Base-by-base conservation (phyloP, 2,113 vertebrate species). In the Cnemophilus loriae region DNA sequence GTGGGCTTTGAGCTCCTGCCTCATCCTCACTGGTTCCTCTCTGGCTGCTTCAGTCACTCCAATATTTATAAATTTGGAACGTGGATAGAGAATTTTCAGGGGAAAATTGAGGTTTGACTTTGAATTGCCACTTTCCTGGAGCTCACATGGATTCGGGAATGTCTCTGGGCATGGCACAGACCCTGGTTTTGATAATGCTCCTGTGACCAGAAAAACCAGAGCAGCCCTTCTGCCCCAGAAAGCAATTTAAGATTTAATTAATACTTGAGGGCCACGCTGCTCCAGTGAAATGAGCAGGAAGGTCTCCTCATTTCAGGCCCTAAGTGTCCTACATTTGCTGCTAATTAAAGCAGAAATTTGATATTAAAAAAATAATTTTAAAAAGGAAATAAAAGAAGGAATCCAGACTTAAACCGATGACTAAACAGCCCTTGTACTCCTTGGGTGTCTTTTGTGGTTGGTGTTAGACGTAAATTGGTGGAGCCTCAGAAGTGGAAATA, bases 171-270 rank as follows among this genome's bases (percentile, higher is more conserved):
- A 46, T 2, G 59, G n/a, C 68, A 27, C 39, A 19, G 30, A 39
- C 32, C 12, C 79, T 63, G 39, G n/a, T 78, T 57, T 41, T 9
- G 0, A 39, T 28, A 20, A 50, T 44, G 84, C 64, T 93, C 49
- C 52, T 32, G 52, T 23, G 77, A 52, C 77, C 65, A 20, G 26
- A 35, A 78, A 91, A 95, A 82, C 20, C 16, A 70, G 91, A 84
- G 55, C 80, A 63, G 39, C 63, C 57, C 6, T 87, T 93, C 87
- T 91, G 84, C 84, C 84, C 85, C 53, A 75, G 68, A 93, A 93
- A 91, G 74, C 57, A 93, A 82, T 94, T 94, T 42, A n/a, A 84
- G 53, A 55, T 93, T 91, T 91, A 94, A 95, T 94, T 96, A 94
- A 93, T 22, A 78, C 90, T 91, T 82, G 93, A 78, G 78, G 82